These are phyloP conservation scores for Columba livia DNA, from an alignment of 2,113 vertebrate genomes.

Conservation along the genomic window DNA sequence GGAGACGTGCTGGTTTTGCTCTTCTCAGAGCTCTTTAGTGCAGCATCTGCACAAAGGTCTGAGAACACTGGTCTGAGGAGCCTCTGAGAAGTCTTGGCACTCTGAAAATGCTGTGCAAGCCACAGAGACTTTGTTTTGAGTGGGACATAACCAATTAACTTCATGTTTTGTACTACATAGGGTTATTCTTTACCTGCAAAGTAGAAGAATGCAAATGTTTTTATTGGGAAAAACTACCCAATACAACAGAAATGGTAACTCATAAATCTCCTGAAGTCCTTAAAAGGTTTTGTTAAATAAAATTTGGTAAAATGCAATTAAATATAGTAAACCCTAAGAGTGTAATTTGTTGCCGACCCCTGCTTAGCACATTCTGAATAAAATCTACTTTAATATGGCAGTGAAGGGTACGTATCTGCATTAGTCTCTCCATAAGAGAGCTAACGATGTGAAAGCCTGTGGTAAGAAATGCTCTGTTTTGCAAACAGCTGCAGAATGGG, in stretches of 20 bases:
- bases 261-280: not conserved
- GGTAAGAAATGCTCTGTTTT: not conserved
- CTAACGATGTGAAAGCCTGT: not conserved
- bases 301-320: not conserved
- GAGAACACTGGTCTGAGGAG: not conserved
- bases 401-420: not conserved
- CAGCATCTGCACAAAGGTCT: not conserved
- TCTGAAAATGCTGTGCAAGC: not conserved
- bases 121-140: not conserved
- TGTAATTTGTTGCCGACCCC: not conserved
- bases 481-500: not conserved
- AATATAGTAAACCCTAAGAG: not conserved
- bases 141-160: not conserved
- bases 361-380: not conserved
- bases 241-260: not conserved
- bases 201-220: not conserved
- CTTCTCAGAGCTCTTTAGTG: not conserved
- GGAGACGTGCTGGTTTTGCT: accelerated
- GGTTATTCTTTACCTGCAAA: not conserved
- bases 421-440: not conserved
- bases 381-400: accelerated
- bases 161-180: not conserved
- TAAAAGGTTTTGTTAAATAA: not conserved
- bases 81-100: not conserved
- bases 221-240: not conserved